Conservation (phyloP, 1,140 invertebrate species). For the Akabosia matsudoensis region DNA sequence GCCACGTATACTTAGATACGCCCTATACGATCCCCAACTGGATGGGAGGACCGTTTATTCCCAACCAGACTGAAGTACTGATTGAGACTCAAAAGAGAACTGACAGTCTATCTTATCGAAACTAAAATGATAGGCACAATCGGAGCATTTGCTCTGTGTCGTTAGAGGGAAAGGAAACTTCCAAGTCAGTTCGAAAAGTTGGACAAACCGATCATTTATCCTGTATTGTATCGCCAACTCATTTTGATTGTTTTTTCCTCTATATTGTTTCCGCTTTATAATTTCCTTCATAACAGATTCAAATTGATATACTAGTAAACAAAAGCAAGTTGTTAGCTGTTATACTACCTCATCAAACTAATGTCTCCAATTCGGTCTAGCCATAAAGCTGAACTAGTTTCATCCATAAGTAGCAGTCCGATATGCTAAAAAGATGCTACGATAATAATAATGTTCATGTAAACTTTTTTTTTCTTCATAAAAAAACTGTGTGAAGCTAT, state of each 20-base stretch:
- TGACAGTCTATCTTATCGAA: neutral
- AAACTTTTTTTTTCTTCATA: neutral
- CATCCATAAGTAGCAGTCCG: constrained; percentile 1
- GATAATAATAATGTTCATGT: neutral
- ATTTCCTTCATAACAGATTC: neutral
- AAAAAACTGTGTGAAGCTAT: constrained; percentile 19
- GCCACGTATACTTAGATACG: neutral
- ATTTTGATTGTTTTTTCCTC: neutral
- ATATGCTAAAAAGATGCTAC: neutral
- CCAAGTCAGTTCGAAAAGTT: no score
- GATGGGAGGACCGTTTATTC: neutral
- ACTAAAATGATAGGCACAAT: neutral
- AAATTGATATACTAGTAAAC: neutral
- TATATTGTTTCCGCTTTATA: neutral
- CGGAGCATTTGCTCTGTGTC: neutral
- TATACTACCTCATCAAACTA: neutral
- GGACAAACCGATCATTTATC: no score
- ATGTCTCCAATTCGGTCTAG: neutral
- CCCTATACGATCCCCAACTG: neutral
- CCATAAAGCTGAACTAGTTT: neutral
- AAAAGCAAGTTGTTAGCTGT: neutral
- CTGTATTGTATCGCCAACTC: no score
- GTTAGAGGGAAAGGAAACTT: no score
- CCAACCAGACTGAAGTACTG: neutral
- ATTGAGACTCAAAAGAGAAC: neutral